A percentile compares a stretch with the other conserved stretches of the same genome.
Conservation (phyloP, 2,888 invertebrate genomes). For the Orchesellides sinensis region DNA sequence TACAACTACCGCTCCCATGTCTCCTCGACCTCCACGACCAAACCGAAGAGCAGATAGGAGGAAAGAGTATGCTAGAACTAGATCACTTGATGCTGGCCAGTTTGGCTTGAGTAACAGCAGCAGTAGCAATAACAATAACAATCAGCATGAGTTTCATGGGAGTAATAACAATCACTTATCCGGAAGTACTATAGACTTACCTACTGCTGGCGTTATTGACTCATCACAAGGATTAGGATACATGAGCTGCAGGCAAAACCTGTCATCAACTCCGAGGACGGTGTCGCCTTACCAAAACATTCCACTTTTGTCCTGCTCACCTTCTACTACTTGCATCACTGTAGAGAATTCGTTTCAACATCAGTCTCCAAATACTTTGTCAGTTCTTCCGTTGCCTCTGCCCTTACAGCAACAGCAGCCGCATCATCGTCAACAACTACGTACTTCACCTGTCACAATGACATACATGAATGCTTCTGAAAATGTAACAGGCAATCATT, state of each 20-base stretch:
- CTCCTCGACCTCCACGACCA: constrained; percentile 72
- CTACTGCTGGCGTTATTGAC: constrained; percentile 12
- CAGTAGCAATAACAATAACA: constrained; percentile 29
- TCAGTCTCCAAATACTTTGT: constrained; percentile 57
- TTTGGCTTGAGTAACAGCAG: constrained; percentile 38
- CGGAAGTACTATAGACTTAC: constrained; percentile 48
- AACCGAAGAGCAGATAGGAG: constrained; percentile 61
- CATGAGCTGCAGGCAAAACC: constrained; percentile 25
- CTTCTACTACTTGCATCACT: constrained; percentile 45
- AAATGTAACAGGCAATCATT: constrained; percentile 26
- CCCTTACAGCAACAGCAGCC: constrained; percentile 26
- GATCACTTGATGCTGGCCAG: constrained; percentile 69
- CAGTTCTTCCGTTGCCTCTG: constrained; percentile 40
- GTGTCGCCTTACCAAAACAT: constrained; percentile 38
- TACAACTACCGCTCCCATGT: constrained; percentile 54
- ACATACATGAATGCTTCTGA: constrained; percentile 36
- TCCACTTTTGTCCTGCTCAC: constrained; percentile 12
- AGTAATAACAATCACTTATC: constrained; percentile 50
- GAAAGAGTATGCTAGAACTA: constrained; percentile 70
- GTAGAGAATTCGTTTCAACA: constrained; percentile 54
- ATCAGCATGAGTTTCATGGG: constrained; percentile 46
- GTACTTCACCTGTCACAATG: constrained; percentile 47
- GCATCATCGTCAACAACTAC: constrained; percentile 38
- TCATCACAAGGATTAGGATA: constrained; percentile 23
- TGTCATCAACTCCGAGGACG: constrained; percentile 18